Conservation (phyloP, 2,797 vertebrate genomes). For the Ispidina lecontei region DNA sequence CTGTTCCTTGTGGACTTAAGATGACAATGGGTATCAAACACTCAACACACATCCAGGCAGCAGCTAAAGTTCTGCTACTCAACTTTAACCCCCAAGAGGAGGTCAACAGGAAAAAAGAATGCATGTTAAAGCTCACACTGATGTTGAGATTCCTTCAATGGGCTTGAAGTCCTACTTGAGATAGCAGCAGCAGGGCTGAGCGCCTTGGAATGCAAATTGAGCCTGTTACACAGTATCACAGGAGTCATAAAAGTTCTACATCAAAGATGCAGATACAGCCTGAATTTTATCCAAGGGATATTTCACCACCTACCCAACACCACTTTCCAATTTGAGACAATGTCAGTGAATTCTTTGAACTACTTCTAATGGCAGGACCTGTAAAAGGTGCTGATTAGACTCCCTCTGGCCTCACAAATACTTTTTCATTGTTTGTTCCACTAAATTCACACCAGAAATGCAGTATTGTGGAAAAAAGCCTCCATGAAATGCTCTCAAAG, state of each 20-base stretch:
- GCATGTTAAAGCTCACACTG: conserved; percentile 65
- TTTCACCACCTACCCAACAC: conserved; percentile 22
- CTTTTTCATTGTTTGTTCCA: conserved; percentile 34
- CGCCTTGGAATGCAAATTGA: conserved; percentile 68
- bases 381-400: neutral
- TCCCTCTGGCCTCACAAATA: conserved; percentile 27
- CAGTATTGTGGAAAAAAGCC: neutral
- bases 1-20: conserved; percentile 1
- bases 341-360: conserved; percentile 45
- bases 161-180: conserved; percentile 70
- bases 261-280: conserved; percentile 59
- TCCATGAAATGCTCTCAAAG: neutral
- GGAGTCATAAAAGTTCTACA: conserved; percentile 56
- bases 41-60: conserved; percentile 76
- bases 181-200: conserved; percentile 66
- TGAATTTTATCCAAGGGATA: conserved; percentile 53
- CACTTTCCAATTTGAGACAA: conserved; percentile 10
- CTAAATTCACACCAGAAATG: conserved; percentile 42
- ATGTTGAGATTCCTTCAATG: conserved; percentile 70
- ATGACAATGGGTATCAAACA: conserved; percentile 77
- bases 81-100: conserved; percentile 75
- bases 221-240: conserved; percentile 54
- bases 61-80: conserved; percentile 70
- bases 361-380: neutral
- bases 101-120: conserved; percentile 77